Evolutionary conservation across 2,797 vertebrate species (phyloP), one percentile per base, ranked within the genome.

Genomic region (Alcedo atthis): DNA sequence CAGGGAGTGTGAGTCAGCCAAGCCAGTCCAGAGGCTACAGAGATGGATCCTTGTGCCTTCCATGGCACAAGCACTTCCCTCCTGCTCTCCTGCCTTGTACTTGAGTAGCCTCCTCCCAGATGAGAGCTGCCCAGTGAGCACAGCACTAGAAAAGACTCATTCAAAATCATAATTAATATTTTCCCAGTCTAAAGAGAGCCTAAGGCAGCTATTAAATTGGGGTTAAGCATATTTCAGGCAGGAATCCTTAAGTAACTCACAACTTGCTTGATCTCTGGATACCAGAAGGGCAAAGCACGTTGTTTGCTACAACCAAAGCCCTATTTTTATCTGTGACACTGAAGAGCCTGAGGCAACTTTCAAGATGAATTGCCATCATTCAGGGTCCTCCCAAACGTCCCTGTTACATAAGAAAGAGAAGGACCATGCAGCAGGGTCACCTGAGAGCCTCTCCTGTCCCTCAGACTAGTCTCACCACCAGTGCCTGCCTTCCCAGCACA

Each of bases 271-370:
- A 87, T 84, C 67, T 91, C 80, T 54, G 35, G 73, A n/a, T 30
- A 76, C 25, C 53, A 88, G 63, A 59, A 84, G 74, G 63, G 48
- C 55, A 92, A 69, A n/a, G 53, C 74, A 59, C n/a, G 5, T 63
- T 70, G 66, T 57, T 81, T 70, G 73, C 70, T 87, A 66, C 59
- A 81, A 59, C 32, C 40, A 48, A 89, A 81, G 59, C 15, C 19
- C 21, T n/a, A 55, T 75, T 77, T 71, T 77, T 80, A 89, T 85
- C 69, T 54, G 51, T 85, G 73, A 78, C 85, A 85, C 24, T 43
- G 7, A 63, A 83, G 51, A 94, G 83, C 77, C 70, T 13, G 32
- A 58, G 80, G 93, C 82, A 93, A 86, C 43, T 73, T 89, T 88
- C 80, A 88, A 81, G 91, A 85, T 49, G 43, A 84, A 95, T 15